A percentile compares a stretch with the other conserved stretches of the same genome.
Conservation (phyloP, 2,797 vertebrate species). For the Sebastes itinus region DNA sequence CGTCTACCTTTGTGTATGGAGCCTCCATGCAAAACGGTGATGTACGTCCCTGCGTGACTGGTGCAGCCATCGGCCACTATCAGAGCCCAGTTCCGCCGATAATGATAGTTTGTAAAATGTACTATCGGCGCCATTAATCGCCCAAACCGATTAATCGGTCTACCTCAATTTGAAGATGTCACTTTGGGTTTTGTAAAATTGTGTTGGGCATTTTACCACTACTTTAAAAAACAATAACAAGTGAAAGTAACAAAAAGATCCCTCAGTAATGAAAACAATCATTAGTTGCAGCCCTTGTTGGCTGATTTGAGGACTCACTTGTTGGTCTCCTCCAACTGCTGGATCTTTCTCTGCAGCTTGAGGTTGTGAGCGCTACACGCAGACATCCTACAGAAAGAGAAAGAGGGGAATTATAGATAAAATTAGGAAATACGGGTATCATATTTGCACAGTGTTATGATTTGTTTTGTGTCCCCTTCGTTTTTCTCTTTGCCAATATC, state of each 20-base stretch:
- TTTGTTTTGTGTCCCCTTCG: not conserved
- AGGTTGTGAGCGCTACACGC: slow-evolving; percentile 90
- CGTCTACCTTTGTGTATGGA: no score
- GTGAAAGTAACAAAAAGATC: not conserved
- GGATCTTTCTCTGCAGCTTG: slow-evolving; percentile 91
- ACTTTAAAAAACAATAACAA: not conserved
- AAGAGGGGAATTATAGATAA: not conserved
- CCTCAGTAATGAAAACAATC: not conserved
- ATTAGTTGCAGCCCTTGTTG: not conserved
- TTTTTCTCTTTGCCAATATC: slow-evolving; percentile 34
- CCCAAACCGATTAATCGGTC: no score
- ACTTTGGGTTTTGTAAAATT: not conserved
- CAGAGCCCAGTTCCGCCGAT: no score
- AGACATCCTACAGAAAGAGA: slow-evolving; percentile 85
- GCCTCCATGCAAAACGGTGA: no score
- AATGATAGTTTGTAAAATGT: no score
- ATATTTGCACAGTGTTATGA: not conserved
- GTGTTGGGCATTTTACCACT: no score
- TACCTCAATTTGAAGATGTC: not conserved
- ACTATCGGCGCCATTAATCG: no score
- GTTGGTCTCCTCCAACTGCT: slow-evolving; percentile 92
- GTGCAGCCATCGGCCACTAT: no score
- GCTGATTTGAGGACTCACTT: slow-evolving; percentile 80
- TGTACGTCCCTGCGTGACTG: no score
- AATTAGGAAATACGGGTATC: not conserved